Conservation (phyloP, 2,113 vertebrate genomes). For the Dasypus novemcinctus region DNA sequence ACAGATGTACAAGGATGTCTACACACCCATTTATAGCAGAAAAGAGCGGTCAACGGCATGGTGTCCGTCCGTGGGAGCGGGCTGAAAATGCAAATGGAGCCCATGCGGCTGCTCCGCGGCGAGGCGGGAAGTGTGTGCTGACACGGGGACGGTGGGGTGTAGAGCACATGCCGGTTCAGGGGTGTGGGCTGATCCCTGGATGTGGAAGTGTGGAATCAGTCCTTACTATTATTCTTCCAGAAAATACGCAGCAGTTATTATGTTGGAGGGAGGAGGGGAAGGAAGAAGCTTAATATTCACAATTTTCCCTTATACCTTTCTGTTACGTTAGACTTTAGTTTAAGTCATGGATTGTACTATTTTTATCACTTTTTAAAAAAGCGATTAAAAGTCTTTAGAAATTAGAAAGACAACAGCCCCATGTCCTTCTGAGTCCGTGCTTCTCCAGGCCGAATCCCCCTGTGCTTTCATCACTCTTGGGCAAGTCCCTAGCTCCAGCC, state of each 20-base stretch:
- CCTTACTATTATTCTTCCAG: not conserved
- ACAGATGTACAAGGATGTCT: not conserved
- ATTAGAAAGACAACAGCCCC: not conserved
- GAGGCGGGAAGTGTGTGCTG: rapidly evolving
- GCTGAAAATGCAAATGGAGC: not conserved
- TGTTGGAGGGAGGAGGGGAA: not conserved
- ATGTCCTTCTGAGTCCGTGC: not conserved
- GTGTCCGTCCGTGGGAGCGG: not conserved
- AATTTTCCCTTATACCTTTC: not conserved
- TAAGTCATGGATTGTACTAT: not conserved
- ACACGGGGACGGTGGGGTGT: rapidly evolving
- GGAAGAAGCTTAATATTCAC: not conserved
- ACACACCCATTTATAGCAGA: rapidly evolving
- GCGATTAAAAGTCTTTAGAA: conserved; percentile 27
- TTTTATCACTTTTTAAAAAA: not conserved
- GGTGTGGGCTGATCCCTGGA: rapidly evolving
- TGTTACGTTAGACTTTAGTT: not conserved
- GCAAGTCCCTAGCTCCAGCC: not conserved
- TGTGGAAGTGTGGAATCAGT: not conserved
- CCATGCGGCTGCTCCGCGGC: not conserved
- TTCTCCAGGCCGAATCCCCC: not conserved
- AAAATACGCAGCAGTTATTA: not conserved
- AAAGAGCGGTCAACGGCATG: not conserved
- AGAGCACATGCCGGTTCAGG: not conserved
- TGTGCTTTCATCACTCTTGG: not conserved